Evolutionary conservation across 2,888 invertebrate genomes (phyloP).

Genomic region (Macaria notata): DNA sequence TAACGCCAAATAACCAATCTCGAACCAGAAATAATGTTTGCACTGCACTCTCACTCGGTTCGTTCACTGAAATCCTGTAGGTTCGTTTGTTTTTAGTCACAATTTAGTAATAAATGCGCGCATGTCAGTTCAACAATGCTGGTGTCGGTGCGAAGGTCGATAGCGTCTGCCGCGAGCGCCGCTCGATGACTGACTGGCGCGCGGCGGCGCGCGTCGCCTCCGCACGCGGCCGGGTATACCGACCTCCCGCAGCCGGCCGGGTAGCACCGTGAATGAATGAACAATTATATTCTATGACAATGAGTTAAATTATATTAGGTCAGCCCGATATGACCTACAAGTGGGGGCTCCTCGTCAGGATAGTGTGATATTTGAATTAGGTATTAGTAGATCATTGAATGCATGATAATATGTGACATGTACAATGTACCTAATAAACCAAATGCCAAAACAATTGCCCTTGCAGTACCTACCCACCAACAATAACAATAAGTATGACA

Average conservation of each 20-base stretch:
- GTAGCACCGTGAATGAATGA: conserved; percentile 52
- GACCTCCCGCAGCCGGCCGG: conserved; percentile 15
- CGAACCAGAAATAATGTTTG: conserved; percentile 42
- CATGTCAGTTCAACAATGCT: conserved; percentile 63
- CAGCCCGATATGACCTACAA: conserved; percentile 16
- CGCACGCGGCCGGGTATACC: conserved; percentile 48
- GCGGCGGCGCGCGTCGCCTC: conserved; percentile 30
- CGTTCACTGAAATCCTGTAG: conserved; percentile 73
- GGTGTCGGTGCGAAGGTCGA: conserved; percentile 35
- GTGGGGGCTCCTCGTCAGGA: not conserved
- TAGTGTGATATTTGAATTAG: no score
- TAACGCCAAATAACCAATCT: conserved; percentile 52
- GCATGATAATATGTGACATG: no score
- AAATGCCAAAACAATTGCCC: no score
- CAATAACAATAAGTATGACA: no score
- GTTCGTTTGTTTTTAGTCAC: conserved; percentile 71
- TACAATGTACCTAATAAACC: no score
- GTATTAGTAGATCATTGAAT: no score
- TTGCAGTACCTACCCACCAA: no score
- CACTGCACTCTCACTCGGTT: conserved; percentile 67
- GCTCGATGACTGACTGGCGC: conserved; percentile 75
- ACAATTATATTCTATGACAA: no score
- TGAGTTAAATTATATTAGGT: conserved; percentile 33
- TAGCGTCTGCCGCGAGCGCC: conserved; percentile 54
- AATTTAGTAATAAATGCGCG: conserved; percentile 64